Percentiles rank a stretch among this genome's conserved stretches.
Conservation (phyloP, 2,113 vertebrate species). For the Otocyon megalotis region DNA sequence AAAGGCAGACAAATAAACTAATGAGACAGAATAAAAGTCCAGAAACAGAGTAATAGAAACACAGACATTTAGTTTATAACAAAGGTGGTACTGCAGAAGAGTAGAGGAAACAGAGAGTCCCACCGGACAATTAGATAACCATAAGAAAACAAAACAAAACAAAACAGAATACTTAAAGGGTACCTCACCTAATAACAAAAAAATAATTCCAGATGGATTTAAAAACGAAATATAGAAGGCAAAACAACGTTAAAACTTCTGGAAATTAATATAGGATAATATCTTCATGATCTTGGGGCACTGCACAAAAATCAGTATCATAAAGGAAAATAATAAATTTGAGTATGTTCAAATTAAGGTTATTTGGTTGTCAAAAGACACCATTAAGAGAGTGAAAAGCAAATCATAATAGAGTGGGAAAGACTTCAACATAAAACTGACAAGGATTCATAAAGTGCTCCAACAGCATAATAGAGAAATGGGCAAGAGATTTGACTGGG, state of each 20-base stretch:
- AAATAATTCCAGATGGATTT: background rate
- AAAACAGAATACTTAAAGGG: background rate
- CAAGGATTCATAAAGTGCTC: background rate
- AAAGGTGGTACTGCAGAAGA: background rate
- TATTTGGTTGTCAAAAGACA: background rate
- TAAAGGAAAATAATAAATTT: background rate
- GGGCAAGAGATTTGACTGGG: background rate
- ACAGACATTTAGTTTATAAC: background rate
- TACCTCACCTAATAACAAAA: background rate
- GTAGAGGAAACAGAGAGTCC: background rate
- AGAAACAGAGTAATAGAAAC: background rate
- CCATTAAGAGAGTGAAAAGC: background rate
- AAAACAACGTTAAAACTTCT: background rate
- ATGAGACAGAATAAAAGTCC: background rate
- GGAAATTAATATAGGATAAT: background rate
- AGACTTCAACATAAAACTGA: background rate
- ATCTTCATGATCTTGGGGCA: background rate
- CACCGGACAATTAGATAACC: background rate
- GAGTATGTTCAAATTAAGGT: slow-evolving; percentile 34
- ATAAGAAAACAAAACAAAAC: background rate
- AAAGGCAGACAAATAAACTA: background rate
- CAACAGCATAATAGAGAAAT: background rate
- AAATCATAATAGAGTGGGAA: background rate
- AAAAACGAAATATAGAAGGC: background rate
- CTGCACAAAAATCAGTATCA: background rate